phyloP scores from a whole-genome alignment of 2,888 invertebrate species.

The Cantharis flavilabris region DNA sequence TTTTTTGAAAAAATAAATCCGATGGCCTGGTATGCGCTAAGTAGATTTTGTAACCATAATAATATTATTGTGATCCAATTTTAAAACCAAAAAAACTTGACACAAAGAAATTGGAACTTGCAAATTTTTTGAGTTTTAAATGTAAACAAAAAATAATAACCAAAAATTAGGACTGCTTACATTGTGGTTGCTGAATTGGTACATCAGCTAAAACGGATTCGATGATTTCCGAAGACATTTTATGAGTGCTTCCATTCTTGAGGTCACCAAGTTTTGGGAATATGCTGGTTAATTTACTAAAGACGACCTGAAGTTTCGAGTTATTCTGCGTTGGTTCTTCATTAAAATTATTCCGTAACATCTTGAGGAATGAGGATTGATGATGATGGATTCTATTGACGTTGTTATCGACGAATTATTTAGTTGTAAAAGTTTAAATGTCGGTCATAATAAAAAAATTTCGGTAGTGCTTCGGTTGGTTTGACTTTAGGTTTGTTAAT shows the following conservation, averaged over 20 bases:
- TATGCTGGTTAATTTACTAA: conserved; percentile 49
- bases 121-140: neutral
- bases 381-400: neutral
- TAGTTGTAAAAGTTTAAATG: neutral
- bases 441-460: neutral
- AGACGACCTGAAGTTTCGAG: conserved; percentile 48
- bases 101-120: neutral
- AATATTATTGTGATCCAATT: too few species aligned
- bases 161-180: conserved; percentile 37
- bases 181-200: conserved; percentile 47
- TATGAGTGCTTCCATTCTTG: conserved; percentile 41
- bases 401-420: neutral
- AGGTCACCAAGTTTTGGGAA: conserved; percentile 47
- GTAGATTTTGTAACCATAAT: too few species aligned
- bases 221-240: conserved; percentile 51
- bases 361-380: conserved; percentile 20
- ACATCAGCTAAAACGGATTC: conserved; percentile 49
- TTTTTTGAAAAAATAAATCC: neutral
- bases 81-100: too few species aligned
- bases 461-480: neutral
- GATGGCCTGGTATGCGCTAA: neutral
- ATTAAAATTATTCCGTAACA: conserved; percentile 44
- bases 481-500: neutral
- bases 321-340: conserved; percentile 40
- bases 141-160: neutral